A percentile compares a stretch with the other conserved stretches of the same genome.
phyloP scores from a whole-genome alignment of 2,113 vertebrate species.

The Corythaeola cristata region DNA sequence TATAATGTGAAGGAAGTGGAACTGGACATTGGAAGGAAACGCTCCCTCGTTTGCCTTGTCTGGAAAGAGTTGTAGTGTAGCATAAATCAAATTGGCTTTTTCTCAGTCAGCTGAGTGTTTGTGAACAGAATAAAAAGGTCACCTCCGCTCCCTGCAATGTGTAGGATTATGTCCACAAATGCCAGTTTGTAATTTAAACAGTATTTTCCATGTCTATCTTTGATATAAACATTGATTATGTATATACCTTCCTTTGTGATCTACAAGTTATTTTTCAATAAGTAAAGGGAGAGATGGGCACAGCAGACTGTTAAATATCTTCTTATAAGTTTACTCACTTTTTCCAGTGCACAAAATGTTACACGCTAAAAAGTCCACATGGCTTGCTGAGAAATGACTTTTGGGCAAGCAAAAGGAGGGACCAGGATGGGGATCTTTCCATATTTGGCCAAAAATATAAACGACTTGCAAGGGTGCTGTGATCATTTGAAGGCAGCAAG shows the following conservation, averaged over 20 bases:
- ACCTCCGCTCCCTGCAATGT: background rate
- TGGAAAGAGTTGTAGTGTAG: background rate
- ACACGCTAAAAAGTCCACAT: background rate
- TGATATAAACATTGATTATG: background rate
- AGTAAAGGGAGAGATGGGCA: background rate
- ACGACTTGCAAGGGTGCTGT: background rate
- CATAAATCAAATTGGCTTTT: constrained; percentile 48
- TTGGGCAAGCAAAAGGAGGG: background rate
- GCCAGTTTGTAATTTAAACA: background rate
- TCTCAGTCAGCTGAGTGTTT: constrained; percentile 21
- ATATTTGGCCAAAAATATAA: background rate
- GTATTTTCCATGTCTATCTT: background rate
- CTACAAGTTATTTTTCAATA: background rate
- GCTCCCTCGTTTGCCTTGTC: background rate
- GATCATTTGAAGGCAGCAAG: background rate
- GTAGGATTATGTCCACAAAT: background rate
- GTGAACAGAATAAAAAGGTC: constrained; percentile 41
- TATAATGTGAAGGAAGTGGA: background rate
- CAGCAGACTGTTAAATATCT: background rate
- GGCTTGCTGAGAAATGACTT: background rate
- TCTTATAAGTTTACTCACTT: background rate
- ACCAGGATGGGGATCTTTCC: background rate
- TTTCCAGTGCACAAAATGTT: background rate
- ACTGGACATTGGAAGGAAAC: background rate
- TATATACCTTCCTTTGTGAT: background rate